Percentiles rank a stretch among this genome's conserved stretches.
Evolutionary conservation across 1,140 invertebrate species (phyloP).

Genomic region (Drosophila lacertosa): DNA sequence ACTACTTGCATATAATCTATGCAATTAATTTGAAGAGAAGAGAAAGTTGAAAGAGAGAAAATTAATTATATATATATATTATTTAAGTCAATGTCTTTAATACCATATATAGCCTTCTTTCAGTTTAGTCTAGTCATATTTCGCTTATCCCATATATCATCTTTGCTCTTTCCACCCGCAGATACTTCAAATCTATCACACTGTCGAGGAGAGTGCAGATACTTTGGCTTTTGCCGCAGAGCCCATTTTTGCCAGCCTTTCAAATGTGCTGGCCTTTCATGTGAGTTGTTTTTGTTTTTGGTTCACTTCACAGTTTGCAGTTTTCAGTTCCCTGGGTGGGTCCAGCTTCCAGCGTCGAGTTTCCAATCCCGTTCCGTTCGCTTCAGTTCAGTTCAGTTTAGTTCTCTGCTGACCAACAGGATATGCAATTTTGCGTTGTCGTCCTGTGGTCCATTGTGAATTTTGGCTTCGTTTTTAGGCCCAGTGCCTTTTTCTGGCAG

Average conservation of each 20-base stretch:
- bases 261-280: conserved; percentile 93
- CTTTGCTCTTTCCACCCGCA: conserved; percentile 49
- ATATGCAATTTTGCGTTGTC: conserved; percentile 42
- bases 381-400: conserved; percentile 26
- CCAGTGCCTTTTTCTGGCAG: conserved; percentile 38
- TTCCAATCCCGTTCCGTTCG: conserved; percentile 10
- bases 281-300: conserved; percentile 82
- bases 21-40: no score
- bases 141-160: background rate
- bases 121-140: background rate
- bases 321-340: background rate
- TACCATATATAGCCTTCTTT: no score
- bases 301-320: conserved; percentile 8
- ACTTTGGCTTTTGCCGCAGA: conserved; percentile 97
- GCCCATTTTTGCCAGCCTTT: conserved; percentile 93
- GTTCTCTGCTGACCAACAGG: conserved; percentile 16
- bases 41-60: no score
- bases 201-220: conserved; percentile 92
- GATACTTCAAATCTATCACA: conserved; percentile 90
- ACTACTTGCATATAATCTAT: no score
- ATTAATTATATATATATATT: no score
- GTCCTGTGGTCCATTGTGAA: conserved; percentile 35
- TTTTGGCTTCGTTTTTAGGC: conserved; percentile 8
- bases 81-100: no score
- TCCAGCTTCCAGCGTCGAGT: background rate